phyloP scores from a whole-genome alignment of 1,140 invertebrate species.

The Holcopasites calliopsidis region DNA sequence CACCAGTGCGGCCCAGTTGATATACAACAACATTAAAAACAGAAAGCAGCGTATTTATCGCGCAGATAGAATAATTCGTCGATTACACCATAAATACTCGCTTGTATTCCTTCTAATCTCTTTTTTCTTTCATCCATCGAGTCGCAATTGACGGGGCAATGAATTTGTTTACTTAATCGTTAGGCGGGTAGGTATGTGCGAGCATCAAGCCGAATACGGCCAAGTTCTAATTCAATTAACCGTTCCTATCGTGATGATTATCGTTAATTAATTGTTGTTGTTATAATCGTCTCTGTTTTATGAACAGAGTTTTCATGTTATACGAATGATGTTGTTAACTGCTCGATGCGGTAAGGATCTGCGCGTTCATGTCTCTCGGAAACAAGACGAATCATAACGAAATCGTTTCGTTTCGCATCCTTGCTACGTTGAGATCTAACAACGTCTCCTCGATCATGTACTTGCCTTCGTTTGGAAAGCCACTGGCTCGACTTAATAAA shows the following conservation, averaged over 20 bases:
- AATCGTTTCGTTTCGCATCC: slow-evolving; percentile 25
- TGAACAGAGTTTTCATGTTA: slow-evolving; percentile 67
- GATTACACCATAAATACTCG: not conserved
- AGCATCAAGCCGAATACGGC: slow-evolving; percentile 40
- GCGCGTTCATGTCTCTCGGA: not conserved
- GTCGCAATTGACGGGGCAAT: slow-evolving; percentile 28
- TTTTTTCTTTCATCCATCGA: slow-evolving; percentile 28
- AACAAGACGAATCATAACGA: not conserved
- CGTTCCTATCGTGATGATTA: slow-evolving; percentile 48
- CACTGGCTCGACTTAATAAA: slow-evolving; percentile 70
- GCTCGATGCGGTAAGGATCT: slow-evolving; percentile 63
- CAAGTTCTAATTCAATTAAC: slow-evolving; percentile 47
- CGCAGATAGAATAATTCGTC: slow-evolving; percentile 13
- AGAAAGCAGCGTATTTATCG: slow-evolving; percentile 14
- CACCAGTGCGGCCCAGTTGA: slow-evolving; percentile 62
- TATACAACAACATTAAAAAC: not conserved
- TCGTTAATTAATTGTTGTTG: slow-evolving; percentile 66
- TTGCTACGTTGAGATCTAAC: slow-evolving; percentile 67
- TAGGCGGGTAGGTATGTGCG: slow-evolving; percentile 45
- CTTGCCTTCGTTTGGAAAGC: slow-evolving; percentile 67
- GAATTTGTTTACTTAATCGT: slow-evolving; percentile 31
- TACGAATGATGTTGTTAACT: slow-evolving; percentile 69
- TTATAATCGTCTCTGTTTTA: slow-evolving; percentile 67
- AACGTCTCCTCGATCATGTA: slow-evolving; percentile 71
- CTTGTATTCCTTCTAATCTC: not conserved